Percentiles rank a stretch among this genome's conserved stretches.
Conservation (phyloP, 2,113 vertebrate species). For the Orthonyx spaldingii region DNA sequence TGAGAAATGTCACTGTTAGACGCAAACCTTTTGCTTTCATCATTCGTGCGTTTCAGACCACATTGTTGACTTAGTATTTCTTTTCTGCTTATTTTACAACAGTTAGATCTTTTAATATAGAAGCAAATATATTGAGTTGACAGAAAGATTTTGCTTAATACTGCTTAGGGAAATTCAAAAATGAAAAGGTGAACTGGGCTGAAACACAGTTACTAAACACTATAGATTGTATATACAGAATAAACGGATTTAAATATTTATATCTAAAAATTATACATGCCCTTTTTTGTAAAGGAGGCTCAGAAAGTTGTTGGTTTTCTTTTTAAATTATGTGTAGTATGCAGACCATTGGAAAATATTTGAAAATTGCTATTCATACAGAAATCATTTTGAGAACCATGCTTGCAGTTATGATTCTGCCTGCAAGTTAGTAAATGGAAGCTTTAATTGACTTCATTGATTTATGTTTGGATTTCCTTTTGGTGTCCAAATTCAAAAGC, state of each 20-base stretch:
- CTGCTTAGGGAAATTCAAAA: not conserved
- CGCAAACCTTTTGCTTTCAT: not conserved
- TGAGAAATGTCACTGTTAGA: not conserved
- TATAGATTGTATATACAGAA: not conserved
- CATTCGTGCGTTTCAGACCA: not conserved
- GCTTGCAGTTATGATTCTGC: not conserved
- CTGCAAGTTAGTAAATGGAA: not conserved
- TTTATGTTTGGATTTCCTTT: not conserved
- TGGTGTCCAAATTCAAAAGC: not conserved
- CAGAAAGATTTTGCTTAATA: not conserved
- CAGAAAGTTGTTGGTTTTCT: not conserved
- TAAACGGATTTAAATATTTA: not conserved
- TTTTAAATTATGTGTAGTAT: not conserved
- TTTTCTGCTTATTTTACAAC: not conserved
- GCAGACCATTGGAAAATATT: not conserved
- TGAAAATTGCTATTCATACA: not conserved
- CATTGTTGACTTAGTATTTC: not conserved
- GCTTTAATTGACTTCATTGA: not conserved
- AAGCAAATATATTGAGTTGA: not conserved
- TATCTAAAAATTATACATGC: not conserved
- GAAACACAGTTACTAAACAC: not conserved
- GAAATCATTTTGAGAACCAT: accelerated
- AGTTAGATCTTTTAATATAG: not conserved
- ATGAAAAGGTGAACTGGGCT: not conserved
- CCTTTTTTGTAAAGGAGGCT: not conserved